phyloP scores from a whole-genome alignment of 2,797 vertebrate species.

The Crocidura indochinensis region DNA sequence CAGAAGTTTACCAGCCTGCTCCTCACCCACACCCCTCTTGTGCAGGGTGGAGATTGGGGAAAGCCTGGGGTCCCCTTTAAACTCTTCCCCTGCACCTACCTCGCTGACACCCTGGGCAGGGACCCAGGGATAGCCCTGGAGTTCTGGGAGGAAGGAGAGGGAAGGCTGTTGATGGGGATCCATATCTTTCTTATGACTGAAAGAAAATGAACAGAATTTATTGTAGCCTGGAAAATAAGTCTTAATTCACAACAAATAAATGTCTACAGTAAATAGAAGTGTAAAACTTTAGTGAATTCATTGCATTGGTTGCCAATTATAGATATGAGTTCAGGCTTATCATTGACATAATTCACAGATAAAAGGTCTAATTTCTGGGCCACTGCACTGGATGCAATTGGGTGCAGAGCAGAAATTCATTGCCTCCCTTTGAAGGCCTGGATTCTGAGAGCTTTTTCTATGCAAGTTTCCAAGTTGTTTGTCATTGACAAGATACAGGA shows the following conservation, averaged over 20 bases:
- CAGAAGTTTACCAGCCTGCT: too few relatives aligned
- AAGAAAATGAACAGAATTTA: not conserved
- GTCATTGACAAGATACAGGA: not conserved
- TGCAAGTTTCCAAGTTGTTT: slow-evolving; percentile 9
- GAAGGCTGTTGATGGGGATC: too few relatives aligned
- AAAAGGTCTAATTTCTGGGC: rapidly evolving
- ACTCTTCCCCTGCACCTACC: too few relatives aligned
- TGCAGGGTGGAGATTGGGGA: too few relatives aligned
- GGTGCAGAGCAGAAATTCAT: not conserved
- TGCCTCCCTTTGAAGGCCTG: not conserved
- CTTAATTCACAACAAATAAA: not conserved
- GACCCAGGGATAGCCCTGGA: too few relatives aligned
- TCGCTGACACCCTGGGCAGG: too few relatives aligned
- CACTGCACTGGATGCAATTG: not conserved
- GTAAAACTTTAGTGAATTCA: not conserved
- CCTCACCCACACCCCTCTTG: too few relatives aligned
- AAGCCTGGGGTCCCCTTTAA: too few relatives aligned
- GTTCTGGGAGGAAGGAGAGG: too few relatives aligned
- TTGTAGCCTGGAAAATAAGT: not conserved
- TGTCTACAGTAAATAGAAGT: not conserved
- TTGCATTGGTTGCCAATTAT: not conserved
- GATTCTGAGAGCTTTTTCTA: not conserved
- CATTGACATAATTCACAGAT: not conserved
- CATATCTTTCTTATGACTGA: not conserved
- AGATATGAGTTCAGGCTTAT: not conserved